A percentile compares a stretch with the other conserved stretches of the same genome.
Conservation (phyloP, 2,797 vertebrate species). For the Meda fulgida region DNA sequence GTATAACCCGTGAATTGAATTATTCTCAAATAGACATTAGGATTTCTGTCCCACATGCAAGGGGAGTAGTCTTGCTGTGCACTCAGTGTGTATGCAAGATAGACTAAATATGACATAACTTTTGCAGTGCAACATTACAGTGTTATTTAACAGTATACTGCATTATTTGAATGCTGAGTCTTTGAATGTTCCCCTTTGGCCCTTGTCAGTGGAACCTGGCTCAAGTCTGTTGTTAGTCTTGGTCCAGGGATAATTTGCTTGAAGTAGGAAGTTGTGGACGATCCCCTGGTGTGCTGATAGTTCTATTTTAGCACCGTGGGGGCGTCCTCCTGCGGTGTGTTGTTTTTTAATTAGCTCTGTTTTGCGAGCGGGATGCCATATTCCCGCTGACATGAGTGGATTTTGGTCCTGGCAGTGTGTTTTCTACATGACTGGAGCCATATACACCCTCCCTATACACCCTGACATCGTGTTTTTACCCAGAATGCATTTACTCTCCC, state of each 20-base stretch:
- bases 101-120: background rate
- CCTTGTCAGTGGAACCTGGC: constrained; percentile 22
- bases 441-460: constrained; percentile 41
- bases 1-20: background rate
- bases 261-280: constrained; percentile 62
- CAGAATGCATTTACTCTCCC: constrained; percentile 1
- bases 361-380: constrained; percentile 69
- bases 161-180: constrained; percentile 1
- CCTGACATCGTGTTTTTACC: background rate
- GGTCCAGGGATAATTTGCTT: constrained; percentile 58
- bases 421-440: constrained; percentile 55
- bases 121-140: background rate
- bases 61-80: background rate
- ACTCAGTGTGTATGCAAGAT: background rate
- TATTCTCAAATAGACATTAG: background rate
- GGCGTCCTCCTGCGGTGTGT: constrained; percentile 81
- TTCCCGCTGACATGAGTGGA: constrained; percentile 79
- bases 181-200: background rate
- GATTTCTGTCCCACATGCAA: background rate
- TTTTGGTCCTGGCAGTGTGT: constrained; percentile 72
- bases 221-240: constrained; percentile 39
- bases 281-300: constrained; percentile 83
- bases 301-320: constrained; percentile 75
- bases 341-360: constrained; percentile 85
- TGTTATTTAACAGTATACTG: constrained; percentile 13